Percentiles rank a stretch among this genome's conserved stretches.
phyloP scores from a whole-genome alignment of 2,797 vertebrate genomes.

The Propithecus perrieri region DNA sequence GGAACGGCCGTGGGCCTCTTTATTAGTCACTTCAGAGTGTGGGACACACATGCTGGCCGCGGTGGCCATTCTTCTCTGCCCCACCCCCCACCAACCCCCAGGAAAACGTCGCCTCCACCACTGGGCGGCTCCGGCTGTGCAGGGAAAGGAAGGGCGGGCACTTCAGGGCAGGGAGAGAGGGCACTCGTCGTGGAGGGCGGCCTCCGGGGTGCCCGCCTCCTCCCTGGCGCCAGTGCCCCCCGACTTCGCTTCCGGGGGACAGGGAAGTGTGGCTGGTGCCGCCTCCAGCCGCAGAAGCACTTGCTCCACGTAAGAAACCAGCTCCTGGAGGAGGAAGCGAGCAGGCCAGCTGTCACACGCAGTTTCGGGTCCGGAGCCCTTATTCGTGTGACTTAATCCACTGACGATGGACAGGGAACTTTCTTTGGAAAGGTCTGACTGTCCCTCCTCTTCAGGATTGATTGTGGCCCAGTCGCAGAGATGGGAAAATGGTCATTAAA shows the following conservation, averaged over 20 bases:
- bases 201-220: fast-evolving
- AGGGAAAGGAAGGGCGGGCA: fast-evolving
- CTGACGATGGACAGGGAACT: not conserved
- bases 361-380: fast-evolving
- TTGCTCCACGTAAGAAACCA: slow-evolving; percentile 70
- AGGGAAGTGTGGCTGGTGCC: fast-evolving
- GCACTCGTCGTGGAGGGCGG: fast-evolving
- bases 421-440: too few species aligned
- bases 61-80: not conserved
- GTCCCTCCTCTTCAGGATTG: not conserved
- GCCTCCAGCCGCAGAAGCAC: slow-evolving; percentile 74
- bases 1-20: not conserved
- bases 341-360: fast-evolving
- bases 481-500: not conserved
- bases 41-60: not conserved
- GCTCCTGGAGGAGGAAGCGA: slow-evolving; percentile 76
- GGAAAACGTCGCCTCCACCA: not conserved
- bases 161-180: not conserved
- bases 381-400: fast-evolving
- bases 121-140: not conserved
- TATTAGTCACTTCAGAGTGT: not conserved
- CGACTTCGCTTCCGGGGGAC: fast-evolving
- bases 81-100: fast-evolving
- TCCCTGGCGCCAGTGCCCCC: not conserved
- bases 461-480: not conserved